These are phyloP conservation scores for Perca schrenkii DNA, from an alignment of 2,113 vertebrate genomes.

Conservation along the genomic window DNA sequence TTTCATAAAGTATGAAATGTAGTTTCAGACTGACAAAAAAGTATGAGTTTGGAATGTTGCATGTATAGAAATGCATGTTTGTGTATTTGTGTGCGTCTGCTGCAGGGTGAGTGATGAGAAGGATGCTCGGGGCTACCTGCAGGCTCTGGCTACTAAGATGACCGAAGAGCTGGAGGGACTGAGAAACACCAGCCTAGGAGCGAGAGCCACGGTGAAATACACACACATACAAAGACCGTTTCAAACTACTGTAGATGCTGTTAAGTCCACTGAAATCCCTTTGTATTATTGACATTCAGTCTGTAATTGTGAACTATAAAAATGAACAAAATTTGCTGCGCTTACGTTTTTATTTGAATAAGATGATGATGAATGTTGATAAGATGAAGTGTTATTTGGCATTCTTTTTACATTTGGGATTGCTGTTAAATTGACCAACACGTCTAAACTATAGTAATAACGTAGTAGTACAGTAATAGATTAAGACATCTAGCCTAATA, in stretches of 20 bases:
- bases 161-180: slow-evolving; percentile 97
- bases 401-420: background rate
- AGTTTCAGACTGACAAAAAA: too few species aligned
- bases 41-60: rapidly evolving
- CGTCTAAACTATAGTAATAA: background rate
- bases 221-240: background rate
- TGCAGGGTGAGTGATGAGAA: slow-evolving; percentile 99
- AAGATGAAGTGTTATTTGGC: too few species aligned
- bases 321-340: too few species aligned
- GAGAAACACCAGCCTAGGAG: slow-evolving; percentile 94
- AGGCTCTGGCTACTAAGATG: slow-evolving; percentile 98
- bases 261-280: background rate
- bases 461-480: background rate
- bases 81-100: slow-evolving; percentile 16
- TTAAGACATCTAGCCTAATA: background rate
- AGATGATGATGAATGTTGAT: background rate
- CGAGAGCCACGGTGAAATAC: slow-evolving; percentile 91
- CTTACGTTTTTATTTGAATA: background rate
- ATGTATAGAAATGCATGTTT: background rate
- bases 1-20: too few species aligned
- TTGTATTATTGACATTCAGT: background rate
- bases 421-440: background rate
- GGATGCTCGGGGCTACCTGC: slow-evolving; percentile 97
- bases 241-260: background rate
- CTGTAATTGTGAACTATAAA: background rate